These are phyloP conservation scores for Sylvietta virens DNA, from an alignment of 2,113 vertebrate genomes.

Conservation along the genomic window DNA sequence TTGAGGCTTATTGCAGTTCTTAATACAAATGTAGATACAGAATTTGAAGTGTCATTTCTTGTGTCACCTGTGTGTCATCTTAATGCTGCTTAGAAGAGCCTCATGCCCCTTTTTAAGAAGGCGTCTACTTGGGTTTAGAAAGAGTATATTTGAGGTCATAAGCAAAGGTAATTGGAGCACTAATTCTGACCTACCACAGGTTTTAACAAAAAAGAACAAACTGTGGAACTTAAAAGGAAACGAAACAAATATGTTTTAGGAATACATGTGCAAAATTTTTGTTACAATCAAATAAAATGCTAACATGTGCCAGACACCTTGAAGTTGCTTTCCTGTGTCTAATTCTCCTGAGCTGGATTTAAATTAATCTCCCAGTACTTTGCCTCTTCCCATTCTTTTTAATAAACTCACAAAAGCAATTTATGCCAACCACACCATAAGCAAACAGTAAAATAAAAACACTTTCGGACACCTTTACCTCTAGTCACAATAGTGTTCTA, in stretches of 20 bases:
- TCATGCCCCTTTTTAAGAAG: background rate
- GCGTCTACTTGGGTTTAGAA: background rate
- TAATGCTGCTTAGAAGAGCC: background rate
- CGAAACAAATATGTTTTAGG: constrained; percentile 74
- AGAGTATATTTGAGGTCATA: background rate
- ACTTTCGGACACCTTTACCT: background rate
- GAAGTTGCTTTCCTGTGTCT: constrained; percentile 67
- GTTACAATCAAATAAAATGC: constrained; percentile 78
- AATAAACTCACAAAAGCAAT: constrained; percentile 33
- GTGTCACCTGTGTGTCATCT: background rate
- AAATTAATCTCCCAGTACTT: constrained; percentile 64
- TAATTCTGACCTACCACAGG: constrained; percentile 26
- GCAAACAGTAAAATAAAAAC: constrained; percentile 28
- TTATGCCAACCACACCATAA: background rate
- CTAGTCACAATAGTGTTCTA: background rate
- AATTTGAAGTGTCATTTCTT: background rate
- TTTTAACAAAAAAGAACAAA: constrained; percentile 47
- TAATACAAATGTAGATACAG: background rate
- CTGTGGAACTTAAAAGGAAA: constrained; percentile 50
- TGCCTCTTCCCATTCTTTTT: background rate
- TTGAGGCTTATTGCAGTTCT: background rate
- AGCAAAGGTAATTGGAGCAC: constrained; percentile 43
- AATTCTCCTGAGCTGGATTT: constrained; percentile 69
- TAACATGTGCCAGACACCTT: constrained; percentile 63
- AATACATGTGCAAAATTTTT: constrained; percentile 70